A percentile compares a stretch with the other conserved stretches of the same genome.
Conservation (phyloP, 2,113 vertebrate species). For the Anser brachyrhynchus region DNA sequence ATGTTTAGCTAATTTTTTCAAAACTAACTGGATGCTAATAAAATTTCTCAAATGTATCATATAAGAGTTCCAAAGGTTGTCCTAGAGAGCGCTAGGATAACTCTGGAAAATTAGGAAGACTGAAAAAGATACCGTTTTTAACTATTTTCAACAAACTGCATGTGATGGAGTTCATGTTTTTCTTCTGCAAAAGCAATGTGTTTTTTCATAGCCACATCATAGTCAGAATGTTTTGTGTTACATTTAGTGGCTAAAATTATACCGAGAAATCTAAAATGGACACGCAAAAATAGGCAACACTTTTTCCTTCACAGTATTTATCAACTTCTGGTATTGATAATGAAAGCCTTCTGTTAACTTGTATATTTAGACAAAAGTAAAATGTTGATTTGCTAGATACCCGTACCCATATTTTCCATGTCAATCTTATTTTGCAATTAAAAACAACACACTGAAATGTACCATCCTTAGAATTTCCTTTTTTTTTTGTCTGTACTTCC, state of each 20-base stretch:
- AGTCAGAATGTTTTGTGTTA: neutral
- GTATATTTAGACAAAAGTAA: neutral
- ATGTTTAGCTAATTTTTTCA: neutral
- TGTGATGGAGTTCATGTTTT: neutral
- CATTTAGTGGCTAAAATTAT: neutral
- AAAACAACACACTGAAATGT: neutral
- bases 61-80: neutral
- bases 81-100: neutral
- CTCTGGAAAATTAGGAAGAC: neutral
- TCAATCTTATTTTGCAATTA: neutral
- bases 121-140: neutral
- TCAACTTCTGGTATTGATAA: neutral
- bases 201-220: neutral
- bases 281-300: neutral
- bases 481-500: neutral
- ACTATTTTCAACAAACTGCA: neutral
- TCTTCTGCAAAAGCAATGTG: neutral
- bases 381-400: neutral
- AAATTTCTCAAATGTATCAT: neutral
- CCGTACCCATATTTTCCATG: neutral
- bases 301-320: neutral
- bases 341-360: neutral
- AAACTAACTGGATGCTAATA: neutral
- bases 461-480: neutral
- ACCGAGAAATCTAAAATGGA: neutral